A percentile compares a stretch with the other conserved stretches of the same genome.
Evolutionary conservation across 2,888 invertebrate genomes (phyloP).

Genomic region (Oscheius myriophilus): DNA sequence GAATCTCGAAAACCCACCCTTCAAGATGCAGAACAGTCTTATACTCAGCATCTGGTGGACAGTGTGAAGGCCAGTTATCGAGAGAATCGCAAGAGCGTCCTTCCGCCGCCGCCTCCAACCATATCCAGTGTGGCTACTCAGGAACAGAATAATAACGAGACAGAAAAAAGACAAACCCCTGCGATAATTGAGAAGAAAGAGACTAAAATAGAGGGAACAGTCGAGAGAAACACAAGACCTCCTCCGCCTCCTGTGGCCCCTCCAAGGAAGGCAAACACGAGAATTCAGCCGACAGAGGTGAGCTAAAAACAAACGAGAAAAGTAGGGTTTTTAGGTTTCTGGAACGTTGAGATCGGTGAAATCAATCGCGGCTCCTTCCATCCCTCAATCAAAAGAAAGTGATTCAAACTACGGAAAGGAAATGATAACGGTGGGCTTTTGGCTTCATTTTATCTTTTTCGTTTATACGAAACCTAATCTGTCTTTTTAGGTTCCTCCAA

Average conservation of each 20-base stretch:
- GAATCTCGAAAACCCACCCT: slow-evolving; percentile 15
- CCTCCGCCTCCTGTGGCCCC: slow-evolving; percentile 12
- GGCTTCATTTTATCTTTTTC: too few species aligned
- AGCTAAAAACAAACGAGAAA: too few species aligned
- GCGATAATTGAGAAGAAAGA: neutral
- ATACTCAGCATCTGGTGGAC: slow-evolving; percentile 17
- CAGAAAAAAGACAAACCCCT: neutral
- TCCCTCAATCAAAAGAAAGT: too few species aligned
- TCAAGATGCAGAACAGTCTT: slow-evolving; percentile 11
- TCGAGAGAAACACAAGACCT: neutral
- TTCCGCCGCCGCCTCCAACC: slow-evolving; percentile 9
- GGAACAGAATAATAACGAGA: neutral
- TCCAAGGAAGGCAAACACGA: slow-evolving; percentile 11
- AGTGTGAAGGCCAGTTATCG: slow-evolving; percentile 25
- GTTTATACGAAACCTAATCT: too few species aligned
- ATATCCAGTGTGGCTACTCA: slow-evolving; percentile 2
- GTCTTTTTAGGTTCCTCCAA: slow-evolving; percentile 11
- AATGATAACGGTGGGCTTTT: too few species aligned
- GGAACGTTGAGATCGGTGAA: too few species aligned
- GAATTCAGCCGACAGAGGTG: too few species aligned
- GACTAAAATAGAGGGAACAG: slow-evolving; percentile 4
- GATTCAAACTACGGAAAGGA: too few species aligned
- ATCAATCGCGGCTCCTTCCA: too few species aligned
- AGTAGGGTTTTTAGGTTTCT: too few species aligned
- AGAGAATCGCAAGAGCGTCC: slow-evolving; percentile 1